A percentile compares a stretch with the other conserved stretches of the same genome.
phyloP scores from a whole-genome alignment of 2,888 invertebrate species.

The Asteroscopus sphinx region DNA sequence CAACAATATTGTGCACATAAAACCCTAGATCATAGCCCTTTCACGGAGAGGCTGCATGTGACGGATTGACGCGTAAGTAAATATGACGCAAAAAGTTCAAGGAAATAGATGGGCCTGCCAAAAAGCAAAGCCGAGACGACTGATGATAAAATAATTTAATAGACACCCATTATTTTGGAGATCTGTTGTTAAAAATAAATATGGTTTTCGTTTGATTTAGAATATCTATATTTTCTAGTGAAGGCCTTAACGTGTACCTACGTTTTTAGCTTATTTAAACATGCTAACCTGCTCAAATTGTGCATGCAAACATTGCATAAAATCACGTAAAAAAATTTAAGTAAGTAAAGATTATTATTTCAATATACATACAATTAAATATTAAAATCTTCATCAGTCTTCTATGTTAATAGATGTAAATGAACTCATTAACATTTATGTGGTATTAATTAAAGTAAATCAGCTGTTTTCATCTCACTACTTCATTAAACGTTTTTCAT shows the following conservation, averaged over 20 bases:
- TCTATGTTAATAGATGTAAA: conserved; percentile 8
- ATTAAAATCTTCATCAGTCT: conserved; percentile 28
- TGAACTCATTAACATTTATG: conserved; percentile 16
- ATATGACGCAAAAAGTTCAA: conserved; percentile 23
- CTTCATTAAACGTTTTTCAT: conserved; percentile 26
- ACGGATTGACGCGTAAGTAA: conserved; percentile 23
- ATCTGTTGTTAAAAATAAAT: not conserved
- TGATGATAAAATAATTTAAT: conserved; percentile 17
- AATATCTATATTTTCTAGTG: not conserved
- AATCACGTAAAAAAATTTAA: not conserved
- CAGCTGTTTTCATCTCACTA: conserved; percentile 9
- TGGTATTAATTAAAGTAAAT: conserved; percentile 7
- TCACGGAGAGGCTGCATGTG: conserved; percentile 1
- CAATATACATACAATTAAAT: conserved; percentile 14
- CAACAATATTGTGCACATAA: not conserved
- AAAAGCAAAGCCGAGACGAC: not conserved
- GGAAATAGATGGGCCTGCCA: conserved; percentile 5
- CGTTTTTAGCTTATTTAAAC: no score
- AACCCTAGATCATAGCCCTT: not conserved
- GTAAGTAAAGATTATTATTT: conserved; percentile 2
- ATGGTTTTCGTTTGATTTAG: not conserved
- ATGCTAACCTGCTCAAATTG: not conserved
- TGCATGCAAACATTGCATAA: conserved; percentile 4
- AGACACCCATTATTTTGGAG: not conserved
- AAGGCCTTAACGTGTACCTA: no score